Base-by-base conservation (phyloP, 2,888 invertebrate genomes). In the Heliconius ethilla region DNA sequence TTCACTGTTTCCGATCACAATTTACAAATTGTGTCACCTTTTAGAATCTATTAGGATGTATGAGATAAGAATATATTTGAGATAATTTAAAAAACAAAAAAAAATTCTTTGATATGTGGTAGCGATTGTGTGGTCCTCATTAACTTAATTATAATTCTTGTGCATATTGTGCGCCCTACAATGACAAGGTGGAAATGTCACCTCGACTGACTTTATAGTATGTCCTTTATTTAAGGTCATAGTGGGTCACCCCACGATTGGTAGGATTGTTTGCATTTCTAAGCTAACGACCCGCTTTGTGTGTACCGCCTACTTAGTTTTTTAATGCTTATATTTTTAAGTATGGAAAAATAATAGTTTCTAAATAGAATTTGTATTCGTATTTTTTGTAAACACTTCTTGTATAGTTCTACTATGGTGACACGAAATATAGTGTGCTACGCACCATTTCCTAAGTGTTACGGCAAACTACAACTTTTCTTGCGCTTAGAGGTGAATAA, bases 401-500 rank as follows among this genome's bases (percentile, higher is more conserved):
- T 77, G 76, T 76, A 29, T 37, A 65, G 33, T 59, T 86, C 85
- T 87, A 88, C 85, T 45, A 69, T 69, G 89, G 89, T 89, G 91
- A 89, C 91, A 90, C 89, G 88, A 90, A 89, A 89, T 89, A 87
- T 82, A 78, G 81, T 86, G 81, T 86, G 87, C 84, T 87, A 88
- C 88, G 91, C 90, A 88, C 92, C 88, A 89, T 88, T 91, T 89
- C 85, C 82, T 87, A 93, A 92, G 87, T 91, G 84, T 91, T 87
- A 86, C 84, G 84, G 85, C 86, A 76, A 78, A 76, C 40, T 84
- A 86, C 87, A 86, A 86, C 84, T 85, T 83, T 81, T 83, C 83
- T 84, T 69, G 69, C 69, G 25, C 51, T 62, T 22, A 69, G 15
- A 59, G 27, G 29, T 73, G 69, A 62, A 37, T 75, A 55, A 67